A percentile compares a stretch with the other conserved stretches of the same genome.
These are phyloP conservation scores for Rugalucina vietnamica DNA, from an alignment of 2,888 invertebrate species.

Conservation along the genomic window DNA sequence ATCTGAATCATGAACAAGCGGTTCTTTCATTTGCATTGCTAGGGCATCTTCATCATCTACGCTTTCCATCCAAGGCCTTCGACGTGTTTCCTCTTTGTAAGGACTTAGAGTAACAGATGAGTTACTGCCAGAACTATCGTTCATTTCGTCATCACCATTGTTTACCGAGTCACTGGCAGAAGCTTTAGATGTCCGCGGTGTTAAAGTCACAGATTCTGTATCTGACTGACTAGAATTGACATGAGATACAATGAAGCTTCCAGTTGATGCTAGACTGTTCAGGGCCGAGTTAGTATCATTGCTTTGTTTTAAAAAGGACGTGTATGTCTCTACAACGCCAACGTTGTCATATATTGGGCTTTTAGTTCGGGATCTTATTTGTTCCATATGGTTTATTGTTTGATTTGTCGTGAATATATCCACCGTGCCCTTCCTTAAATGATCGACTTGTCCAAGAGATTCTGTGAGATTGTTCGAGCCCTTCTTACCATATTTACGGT, in stretches of 20 bases:
- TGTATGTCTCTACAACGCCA: neutral
- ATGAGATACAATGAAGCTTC: neutral
- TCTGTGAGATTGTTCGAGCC: neutral
- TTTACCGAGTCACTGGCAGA: neutral
- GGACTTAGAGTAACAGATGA: constrained; percentile 67
- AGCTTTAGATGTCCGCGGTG: neutral
- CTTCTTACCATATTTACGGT: neutral
- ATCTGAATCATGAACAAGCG: constrained; percentile 55
- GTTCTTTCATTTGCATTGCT: constrained; percentile 39
- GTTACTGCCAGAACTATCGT: constrained; percentile 48
- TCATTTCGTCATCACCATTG: constrained; percentile 34
- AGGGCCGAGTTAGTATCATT: neutral
- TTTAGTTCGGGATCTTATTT: neutral
- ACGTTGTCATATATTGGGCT: neutral
- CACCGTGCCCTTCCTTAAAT: no score
- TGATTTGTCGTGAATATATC: neutral
- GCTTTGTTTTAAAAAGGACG: neutral
- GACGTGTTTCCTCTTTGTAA: constrained; percentile 54
- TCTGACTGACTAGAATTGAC: neutral
- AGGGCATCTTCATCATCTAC: constrained; percentile 22
- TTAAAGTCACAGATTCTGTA: neutral
- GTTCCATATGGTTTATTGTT: neutral
- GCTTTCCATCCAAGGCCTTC: constrained; percentile 67
- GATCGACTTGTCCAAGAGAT: neutral
- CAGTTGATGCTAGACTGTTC: constrained; percentile 1